Percentiles rank a stretch among this genome's conserved stretches.
These are phyloP conservation scores for Gephyroberyx darwinii DNA, from an alignment of 2,797 vertebrate genomes.

Conservation along the genomic window DNA sequence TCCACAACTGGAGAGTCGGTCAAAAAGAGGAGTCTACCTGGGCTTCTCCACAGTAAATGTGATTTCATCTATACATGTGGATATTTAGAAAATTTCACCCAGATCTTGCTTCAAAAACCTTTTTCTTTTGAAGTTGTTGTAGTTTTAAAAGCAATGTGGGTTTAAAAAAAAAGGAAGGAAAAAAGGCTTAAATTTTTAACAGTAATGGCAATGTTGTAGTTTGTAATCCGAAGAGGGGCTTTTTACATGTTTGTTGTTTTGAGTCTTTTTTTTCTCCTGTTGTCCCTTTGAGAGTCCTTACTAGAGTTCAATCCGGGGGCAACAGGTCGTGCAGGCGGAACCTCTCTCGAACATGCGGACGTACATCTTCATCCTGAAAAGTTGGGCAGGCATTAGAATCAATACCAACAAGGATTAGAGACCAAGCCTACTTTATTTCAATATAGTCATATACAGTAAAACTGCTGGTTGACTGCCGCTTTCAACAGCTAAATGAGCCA, in stretches of 20 bases:
- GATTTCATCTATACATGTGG: slow-evolving; percentile 64
- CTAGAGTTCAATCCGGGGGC: slow-evolving; percentile 90
- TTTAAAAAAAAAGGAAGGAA: slow-evolving; percentile 85
- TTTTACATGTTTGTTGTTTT: slow-evolving; percentile 73
- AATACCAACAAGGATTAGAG: neutral
- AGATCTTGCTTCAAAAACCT: slow-evolving; percentile 83
- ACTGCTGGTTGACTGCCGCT: too few species aligned
- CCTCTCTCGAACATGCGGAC: slow-evolving; percentile 95
- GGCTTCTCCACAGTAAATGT: slow-evolving; percentile 77
- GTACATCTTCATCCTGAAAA: slow-evolving; percentile 94
- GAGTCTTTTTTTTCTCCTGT: slow-evolving; percentile 64
- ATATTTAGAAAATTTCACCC: slow-evolving; percentile 77
- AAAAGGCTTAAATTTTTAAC: slow-evolving; percentile 88
- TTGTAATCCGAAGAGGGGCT: slow-evolving; percentile 89
- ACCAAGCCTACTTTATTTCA: neutral
- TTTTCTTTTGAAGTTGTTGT: slow-evolving; percentile 80
- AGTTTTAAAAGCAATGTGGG: slow-evolving; percentile 87
- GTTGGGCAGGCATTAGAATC: neutral
- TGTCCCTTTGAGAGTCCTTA: slow-evolving; percentile 54
- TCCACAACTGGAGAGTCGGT: slow-evolving; percentile 79
- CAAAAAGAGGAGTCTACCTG: slow-evolving; percentile 74
- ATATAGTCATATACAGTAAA: too few species aligned
- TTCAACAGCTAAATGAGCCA: neutral
- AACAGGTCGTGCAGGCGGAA: slow-evolving; percentile 98
- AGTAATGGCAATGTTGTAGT: slow-evolving; percentile 94